Percentiles rank a stretch among this genome's conserved stretches.
Conservation (phyloP, 2,113 vertebrate genomes). For the Pristiophorus japonicus region DNA sequence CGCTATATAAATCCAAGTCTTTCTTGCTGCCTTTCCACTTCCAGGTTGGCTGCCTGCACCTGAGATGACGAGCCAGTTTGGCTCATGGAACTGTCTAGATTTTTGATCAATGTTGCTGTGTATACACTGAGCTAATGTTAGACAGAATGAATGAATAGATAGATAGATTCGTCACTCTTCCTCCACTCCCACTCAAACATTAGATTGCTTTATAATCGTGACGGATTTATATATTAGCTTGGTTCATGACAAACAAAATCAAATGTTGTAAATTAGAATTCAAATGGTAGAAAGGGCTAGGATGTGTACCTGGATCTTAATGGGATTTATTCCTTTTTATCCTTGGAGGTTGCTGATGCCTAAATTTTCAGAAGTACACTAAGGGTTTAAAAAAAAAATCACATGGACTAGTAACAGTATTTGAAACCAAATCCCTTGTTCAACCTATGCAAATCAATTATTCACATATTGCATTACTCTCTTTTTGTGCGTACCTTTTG, state of each 20-base stretch:
- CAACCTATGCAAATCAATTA: neutral
- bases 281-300: no score
- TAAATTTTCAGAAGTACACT: neutral
- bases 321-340: neutral
- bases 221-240: neutral
- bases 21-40: neutral
- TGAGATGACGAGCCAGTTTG: neutral
- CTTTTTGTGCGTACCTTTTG: neutral
- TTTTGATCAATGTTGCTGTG: neutral
- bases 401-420: no score
- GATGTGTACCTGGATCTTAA: neutral
- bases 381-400: neutral
- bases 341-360: neutral
- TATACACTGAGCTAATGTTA: neutral
- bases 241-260: neutral
- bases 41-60: neutral
- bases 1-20: no score
- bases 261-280: neutral
- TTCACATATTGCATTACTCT: neutral
- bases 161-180: neutral
- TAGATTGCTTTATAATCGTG: neutral
- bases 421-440: neutral
- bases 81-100: neutral
- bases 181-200: neutral
- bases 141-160: neutral